Evolutionary conservation across 2,113 vertebrate species (phyloP).

Genomic region (Lathamus discolor): DNA sequence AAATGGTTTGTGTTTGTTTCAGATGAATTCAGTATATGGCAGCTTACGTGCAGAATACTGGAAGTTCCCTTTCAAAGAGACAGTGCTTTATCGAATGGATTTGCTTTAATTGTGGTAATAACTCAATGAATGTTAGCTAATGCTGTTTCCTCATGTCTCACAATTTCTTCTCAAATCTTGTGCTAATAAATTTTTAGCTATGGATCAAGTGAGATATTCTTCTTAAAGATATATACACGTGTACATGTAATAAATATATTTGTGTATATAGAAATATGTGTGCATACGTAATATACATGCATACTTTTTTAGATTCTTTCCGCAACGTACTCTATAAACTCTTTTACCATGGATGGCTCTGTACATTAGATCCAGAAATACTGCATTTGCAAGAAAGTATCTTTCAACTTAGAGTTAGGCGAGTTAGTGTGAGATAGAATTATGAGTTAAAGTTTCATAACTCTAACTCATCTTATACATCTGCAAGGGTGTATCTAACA

Average conservation of each 20-base stretch:
- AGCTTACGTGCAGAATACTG: not conserved
- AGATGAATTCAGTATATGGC: not conserved
- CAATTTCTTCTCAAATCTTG: not conserved
- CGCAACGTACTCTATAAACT: not conserved
- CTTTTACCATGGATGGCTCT: not conserved
- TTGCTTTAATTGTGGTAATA: not conserved
- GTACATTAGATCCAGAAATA: not conserved
- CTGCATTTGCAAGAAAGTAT: not conserved
- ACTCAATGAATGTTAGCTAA: not conserved
- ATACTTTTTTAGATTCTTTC: not conserved
- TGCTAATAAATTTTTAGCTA: not conserved
- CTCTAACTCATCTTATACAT: not conserved
- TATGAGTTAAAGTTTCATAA: not conserved
- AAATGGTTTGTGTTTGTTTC: not conserved
- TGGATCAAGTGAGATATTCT: not conserved
- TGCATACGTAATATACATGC: not conserved
- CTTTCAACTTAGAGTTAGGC: not conserved
- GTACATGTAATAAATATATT: not conserved
- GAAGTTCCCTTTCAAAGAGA: not conserved
- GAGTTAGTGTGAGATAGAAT: not conserved
- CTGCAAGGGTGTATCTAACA: not conserved
- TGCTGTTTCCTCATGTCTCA: not conserved
- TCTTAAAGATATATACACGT: accelerated
- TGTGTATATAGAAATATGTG: not conserved
- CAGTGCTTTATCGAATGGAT: not conserved